Base-by-base conservation (phyloP, 2,797 vertebrate genomes). In the Gadopsis marmoratus region DNA sequence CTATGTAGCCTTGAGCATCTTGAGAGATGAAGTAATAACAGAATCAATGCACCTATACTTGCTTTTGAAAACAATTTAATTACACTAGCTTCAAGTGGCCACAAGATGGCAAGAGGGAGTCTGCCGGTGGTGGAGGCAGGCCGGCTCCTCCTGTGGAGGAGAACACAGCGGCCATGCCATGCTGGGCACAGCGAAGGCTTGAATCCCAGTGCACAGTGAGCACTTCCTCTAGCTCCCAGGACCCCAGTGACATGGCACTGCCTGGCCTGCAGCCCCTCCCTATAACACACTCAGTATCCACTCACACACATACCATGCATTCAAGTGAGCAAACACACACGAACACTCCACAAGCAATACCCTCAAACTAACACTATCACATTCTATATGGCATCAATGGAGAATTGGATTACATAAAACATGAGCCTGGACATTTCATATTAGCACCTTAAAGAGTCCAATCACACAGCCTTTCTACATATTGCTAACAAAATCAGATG, bases 131-230 rank as follows among this genome's bases (percentile, higher is more conserved):
- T 64, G 79, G 78, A 89, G 84, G 85, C 78, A 81, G 82, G 87
- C 81, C 86, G 77, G 88, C 84, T 87, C 81, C 71, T 84, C 91
- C 83, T 83, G 82, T 85, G 85, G 88, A 90, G 82, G 79, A 87
- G 83, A 90, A 87, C 88, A 82, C 90, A 90, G 93, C 87, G 88
- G 91, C 93, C 89, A 91, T 92, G 89, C 91, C 95, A 95, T 90
- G 94, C 95, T 94, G 95, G 94, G 95, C 94, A 94, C 87, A 90
- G 90, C 74, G 86, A 90, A 89, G 93, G 94, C 88, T 89, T 78
- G 82, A 92, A 92, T 95, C 95, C 94, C 93, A 90, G 86, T 83
- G 91, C 94, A 94, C 94, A 95, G 95, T 87, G 91, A 92, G 95
- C 85, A 88, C 93, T 95, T 95, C 95, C 95, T 94, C 93, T 94